A percentile compares a stretch with the other conserved stretches of the same genome.
phyloP scores from a whole-genome alignment of 1,140 invertebrate genomes.

The Lycorma delicatula region DNA sequence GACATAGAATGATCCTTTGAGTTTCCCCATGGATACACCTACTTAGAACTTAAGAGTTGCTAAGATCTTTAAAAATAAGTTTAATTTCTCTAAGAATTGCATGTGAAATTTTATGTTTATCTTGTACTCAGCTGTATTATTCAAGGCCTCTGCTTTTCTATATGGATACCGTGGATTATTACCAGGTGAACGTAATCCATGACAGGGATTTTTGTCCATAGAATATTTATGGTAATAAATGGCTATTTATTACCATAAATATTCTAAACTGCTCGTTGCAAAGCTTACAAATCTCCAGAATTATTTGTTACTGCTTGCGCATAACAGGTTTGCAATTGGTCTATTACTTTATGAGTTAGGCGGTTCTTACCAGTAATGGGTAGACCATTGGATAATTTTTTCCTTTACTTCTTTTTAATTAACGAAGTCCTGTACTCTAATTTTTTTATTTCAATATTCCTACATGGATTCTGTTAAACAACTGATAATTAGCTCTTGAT shows the following conservation, averaged over 20 bases:
- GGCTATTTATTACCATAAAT: too few species aligned
- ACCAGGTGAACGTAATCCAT: background rate
- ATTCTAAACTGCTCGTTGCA: slow-evolving; percentile 21
- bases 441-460: background rate
- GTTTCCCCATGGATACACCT: background rate
- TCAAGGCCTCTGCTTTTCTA: slow-evolving; percentile 1
- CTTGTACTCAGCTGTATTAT: background rate
- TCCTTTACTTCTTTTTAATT: background rate
- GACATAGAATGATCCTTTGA: too few species aligned
- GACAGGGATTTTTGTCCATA: background rate
- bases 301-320: slow-evolving; percentile 30
- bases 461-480: too few species aligned
- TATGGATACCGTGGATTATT: background rate
- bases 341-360: slow-evolving; percentile 29
- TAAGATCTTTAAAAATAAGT: background rate
- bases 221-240: background rate
- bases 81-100: background rate
- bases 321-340: slow-evolving; percentile 26
- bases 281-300: slow-evolving; percentile 23
- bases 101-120: background rate
- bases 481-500: too few species aligned
- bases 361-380: slow-evolving; percentile 19
- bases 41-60: background rate
- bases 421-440: slow-evolving; percentile 1
- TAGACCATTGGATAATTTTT: slow-evolving; percentile 8